A percentile compares a stretch with the other conserved stretches of the same genome.
phyloP scores from a whole-genome alignment of 2,888 invertebrate genomes.

The Cyclophora albipunctata region DNA sequence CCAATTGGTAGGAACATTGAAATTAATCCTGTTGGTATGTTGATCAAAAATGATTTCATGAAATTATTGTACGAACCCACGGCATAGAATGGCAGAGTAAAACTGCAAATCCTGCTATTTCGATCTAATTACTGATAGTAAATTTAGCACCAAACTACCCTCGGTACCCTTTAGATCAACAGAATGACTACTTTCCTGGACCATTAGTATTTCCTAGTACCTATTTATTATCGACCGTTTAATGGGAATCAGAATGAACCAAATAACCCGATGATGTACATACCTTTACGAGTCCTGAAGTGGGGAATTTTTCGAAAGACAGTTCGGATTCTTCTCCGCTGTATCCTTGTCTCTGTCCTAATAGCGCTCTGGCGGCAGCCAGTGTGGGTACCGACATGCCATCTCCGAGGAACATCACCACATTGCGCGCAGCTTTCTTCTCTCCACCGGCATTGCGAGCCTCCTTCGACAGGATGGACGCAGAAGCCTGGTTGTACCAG shows the following conservation, averaged over 20 bases:
- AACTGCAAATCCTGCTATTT: no score
- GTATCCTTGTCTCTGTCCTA: slow-evolving; percentile 72
- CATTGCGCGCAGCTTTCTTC: slow-evolving; percentile 51
- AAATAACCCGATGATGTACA: neutral
- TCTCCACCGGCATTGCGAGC: slow-evolving; percentile 18
- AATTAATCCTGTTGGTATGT: no score
- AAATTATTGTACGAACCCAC: no score
- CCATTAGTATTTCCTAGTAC: no score
- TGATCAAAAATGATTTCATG: no score
- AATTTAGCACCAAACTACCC: no score
- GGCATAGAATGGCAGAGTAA: no score
- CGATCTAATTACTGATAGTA: no score
- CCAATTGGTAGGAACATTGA: neutral
- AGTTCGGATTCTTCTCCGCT: slow-evolving; percentile 76
- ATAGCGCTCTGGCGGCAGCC: slow-evolving; percentile 78
- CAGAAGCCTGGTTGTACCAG: slow-evolving; percentile 60
- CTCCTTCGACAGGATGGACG: slow-evolving; percentile 41
- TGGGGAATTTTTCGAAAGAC: slow-evolving; percentile 78
- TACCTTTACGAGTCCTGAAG: slow-evolving; percentile 78
- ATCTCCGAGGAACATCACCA: slow-evolving; percentile 83
- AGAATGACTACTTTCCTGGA: no score
- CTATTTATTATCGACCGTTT: neutral
- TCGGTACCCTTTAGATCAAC: no score
- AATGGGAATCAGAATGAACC: neutral
- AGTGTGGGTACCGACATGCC: slow-evolving; percentile 83